Conservation (phyloP, 2,797 vertebrate species). For the Micrastur ruficollis region DNA sequence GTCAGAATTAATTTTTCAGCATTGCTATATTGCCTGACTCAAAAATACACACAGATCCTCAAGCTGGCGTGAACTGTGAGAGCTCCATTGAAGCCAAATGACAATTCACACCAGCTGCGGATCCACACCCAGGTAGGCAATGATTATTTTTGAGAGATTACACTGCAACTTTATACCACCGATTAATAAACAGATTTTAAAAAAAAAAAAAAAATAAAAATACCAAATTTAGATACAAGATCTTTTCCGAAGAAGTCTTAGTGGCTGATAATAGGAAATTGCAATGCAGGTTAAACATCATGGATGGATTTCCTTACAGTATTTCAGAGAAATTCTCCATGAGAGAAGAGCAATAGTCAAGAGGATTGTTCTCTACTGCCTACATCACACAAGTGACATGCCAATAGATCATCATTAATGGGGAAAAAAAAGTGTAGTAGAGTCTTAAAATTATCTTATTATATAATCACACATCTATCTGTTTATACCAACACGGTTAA, state of each 20-base stretch:
- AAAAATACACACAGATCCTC: not conserved
- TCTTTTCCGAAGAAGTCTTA: not conserved
- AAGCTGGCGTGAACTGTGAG: not conserved
- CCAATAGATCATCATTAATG: not conserved
- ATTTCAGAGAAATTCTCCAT: not conserved
- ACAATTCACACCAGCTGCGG: constrained; percentile 5
- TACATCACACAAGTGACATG: not conserved
- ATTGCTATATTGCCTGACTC: not conserved
- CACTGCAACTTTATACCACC: not conserved
- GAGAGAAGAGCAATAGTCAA: not conserved
- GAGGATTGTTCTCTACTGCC: not conserved
- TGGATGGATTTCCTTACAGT: not conserved
- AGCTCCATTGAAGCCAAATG: constrained; percentile 30
- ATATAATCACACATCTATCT: not conserved
- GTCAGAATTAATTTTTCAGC: constrained; percentile 2
- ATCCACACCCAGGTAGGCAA: not conserved
- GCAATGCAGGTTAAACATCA: not conserved
- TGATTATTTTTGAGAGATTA: not conserved
- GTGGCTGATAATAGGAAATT: not conserved
- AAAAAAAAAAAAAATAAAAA: not conserved
- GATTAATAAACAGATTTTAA: not conserved
- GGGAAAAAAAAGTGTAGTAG: not conserved
- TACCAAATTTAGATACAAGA: not conserved
- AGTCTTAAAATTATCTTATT: not conserved
- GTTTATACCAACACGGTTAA: not conserved